Base-by-base conservation (phyloP, 2,113 vertebrate species). In the Gnathonemus echidnorhynchus region DNA sequence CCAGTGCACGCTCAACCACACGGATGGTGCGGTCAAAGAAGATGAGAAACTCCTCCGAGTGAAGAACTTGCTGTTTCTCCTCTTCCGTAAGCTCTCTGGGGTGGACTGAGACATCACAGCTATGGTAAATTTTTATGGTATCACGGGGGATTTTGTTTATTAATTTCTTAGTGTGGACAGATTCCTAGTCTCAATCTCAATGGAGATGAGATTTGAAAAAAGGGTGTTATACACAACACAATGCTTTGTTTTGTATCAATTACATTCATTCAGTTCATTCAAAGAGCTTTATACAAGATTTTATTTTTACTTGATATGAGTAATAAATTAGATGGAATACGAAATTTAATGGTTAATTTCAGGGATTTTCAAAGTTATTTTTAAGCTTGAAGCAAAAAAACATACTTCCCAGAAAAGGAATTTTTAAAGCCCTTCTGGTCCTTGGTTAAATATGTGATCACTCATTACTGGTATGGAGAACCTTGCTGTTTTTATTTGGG, bases 41-140 rank as follows among this genome's bases (percentile, higher is more conserved):
- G 90, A 97, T 96, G 92, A 97, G 95, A 90, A 98, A 98, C 92
- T 98, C 97, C 92, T 98, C 97, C 0, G 97, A 98, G 92, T 97
- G 97, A 89, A 97, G 94, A 88, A 97, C 96, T 93, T 98, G 97
- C 90, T 97, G 96, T 88, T 97, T 98, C 91, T 98, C 97, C 93
- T 98, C 97, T 89, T 97, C 97, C 31, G 97, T 97, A 93, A 98
- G 93, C 93, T 98, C 97, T 91, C 96, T 95, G 19, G 97, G 96
- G 93, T 96, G 95, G 92, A 96, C 97, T 97, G 93, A 50, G 31
- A 80, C 13, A 80, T 27, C 49, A 35, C 42, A 52, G 85, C 27
- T 39, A 87, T 52, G 31, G 50, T 87, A 5, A 13, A 53, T 53
- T 24, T 87, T 19, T 21, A 48, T 17, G 27, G 13, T 11, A 48